Evolutionary conservation across 2,888 invertebrate genomes (phyloP).

Genomic region (Geotrupes spiniger): DNA sequence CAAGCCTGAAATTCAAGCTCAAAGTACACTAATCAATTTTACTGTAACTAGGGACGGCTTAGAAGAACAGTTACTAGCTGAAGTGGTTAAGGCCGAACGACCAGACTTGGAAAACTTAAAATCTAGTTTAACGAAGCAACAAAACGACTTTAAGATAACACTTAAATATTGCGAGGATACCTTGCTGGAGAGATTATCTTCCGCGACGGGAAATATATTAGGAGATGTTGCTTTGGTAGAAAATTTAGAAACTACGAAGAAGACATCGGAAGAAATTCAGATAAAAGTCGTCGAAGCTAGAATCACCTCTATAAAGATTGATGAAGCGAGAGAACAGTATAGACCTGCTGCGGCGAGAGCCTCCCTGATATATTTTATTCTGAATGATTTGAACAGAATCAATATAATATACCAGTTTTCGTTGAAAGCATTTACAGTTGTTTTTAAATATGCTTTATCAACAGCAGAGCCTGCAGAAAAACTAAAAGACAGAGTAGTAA

Average conservation of each 20-base stretch:
- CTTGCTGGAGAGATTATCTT: constrained; percentile 77
- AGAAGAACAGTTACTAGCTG: constrained; percentile 89
- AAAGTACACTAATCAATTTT: constrained; percentile 92
- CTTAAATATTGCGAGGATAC: constrained; percentile 91
- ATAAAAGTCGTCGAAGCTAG: constrained; percentile 84
- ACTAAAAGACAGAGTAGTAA: constrained; percentile 67
- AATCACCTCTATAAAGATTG: constrained; percentile 81
- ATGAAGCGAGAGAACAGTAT: constrained; percentile 87
- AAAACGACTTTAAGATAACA: constrained; percentile 92
- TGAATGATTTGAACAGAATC: constrained; percentile 88
- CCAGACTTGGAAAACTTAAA: constrained; percentile 86
- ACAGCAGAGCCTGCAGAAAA: constrained; percentile 68
- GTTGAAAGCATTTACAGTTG: constrained; percentile 87
- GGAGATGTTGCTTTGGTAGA: constrained; percentile 87
- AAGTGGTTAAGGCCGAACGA: constrained; percentile 89
- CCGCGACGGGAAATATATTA: constrained; percentile 88
- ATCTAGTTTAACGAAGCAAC: constrained; percentile 82
- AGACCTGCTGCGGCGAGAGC: constrained; percentile 81
- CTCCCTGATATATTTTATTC: constrained; percentile 87
- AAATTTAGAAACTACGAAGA: constrained; percentile 90
- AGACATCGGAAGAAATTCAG: constrained; percentile 87
- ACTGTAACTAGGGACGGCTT: constrained; percentile 90
- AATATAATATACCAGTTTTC: constrained; percentile 96
- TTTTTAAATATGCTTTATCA: constrained; percentile 81
- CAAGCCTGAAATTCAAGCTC: constrained; percentile 95